Conservation (phyloP, 2,113 vertebrate species). For the Typhlomys cinereus region DNA sequence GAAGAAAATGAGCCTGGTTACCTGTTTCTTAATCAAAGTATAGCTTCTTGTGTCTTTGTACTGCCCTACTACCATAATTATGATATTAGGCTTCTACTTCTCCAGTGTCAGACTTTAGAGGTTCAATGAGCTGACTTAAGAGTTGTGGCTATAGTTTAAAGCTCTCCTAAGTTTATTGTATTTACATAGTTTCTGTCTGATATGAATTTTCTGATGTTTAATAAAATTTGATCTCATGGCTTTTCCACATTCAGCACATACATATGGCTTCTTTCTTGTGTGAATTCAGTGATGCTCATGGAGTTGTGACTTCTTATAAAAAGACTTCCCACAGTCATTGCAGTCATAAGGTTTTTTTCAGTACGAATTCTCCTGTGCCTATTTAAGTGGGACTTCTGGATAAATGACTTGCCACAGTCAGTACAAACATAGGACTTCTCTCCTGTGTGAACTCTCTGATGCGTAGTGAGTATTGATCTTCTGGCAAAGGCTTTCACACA, state of each 20-base stretch:
- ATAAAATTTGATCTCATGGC: slow-evolving; percentile 71
- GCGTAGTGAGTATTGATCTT: slow-evolving; percentile 71
- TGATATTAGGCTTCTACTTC: neutral
- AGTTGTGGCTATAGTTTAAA: slow-evolving; percentile 46
- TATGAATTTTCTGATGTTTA: slow-evolving; percentile 72
- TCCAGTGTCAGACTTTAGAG: slow-evolving; percentile 27
- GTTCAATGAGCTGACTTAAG: neutral
- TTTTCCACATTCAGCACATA: slow-evolving; percentile 73
- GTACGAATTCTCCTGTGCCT: slow-evolving; percentile 75
- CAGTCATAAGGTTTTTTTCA: slow-evolving; percentile 78
- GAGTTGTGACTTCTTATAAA: slow-evolving; percentile 73
- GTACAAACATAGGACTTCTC: slow-evolving; percentile 75
- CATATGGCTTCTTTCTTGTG: slow-evolving; percentile 72
- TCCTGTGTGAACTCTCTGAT: too few species aligned
- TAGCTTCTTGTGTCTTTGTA: neutral
- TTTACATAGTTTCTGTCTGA: slow-evolving; percentile 58
- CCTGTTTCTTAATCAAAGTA: neutral
- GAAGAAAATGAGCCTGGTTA: neutral
- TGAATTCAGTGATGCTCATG: slow-evolving; percentile 72
- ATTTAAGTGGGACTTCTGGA: slow-evolving; percentile 72
- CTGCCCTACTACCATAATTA: neutral
- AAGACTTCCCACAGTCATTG: slow-evolving; percentile 72
- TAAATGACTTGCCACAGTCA: slow-evolving; percentile 77
- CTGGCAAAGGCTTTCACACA: slow-evolving; percentile 78
- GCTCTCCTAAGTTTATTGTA: slow-evolving; percentile 35